Percentiles rank a stretch among this genome's conserved stretches.
phyloP scores from a whole-genome alignment of 1,140 invertebrate genomes.

The Drosophila ironensis region DNA sequence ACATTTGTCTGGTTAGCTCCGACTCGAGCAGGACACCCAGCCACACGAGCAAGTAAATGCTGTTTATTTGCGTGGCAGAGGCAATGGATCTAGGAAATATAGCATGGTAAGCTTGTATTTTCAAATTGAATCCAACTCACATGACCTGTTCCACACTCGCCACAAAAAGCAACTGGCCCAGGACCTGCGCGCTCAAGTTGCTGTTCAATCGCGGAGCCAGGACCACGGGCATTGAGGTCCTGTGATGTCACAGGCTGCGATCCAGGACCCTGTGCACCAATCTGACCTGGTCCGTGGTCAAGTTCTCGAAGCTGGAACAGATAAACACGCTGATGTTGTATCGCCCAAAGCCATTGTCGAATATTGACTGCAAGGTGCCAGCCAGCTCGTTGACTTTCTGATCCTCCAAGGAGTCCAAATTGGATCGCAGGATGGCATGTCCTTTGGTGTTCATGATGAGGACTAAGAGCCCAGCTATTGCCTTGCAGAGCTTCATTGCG shows the following conservation, averaged over 20 bases:
- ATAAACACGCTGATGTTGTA: conserved; percentile 32
- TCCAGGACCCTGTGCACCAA: conserved; percentile 16
- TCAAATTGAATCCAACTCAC: not conserved
- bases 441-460: not conserved
- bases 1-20: conserved; percentile 7
- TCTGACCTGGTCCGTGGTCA: not conserved
- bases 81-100: not conserved
- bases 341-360: conserved; percentile 9
- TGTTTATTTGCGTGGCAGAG: not conserved
- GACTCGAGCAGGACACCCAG: not conserved
- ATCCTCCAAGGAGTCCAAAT: not conserved
- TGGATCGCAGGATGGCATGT: not conserved
- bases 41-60: conserved; percentile 22
- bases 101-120: not conserved
- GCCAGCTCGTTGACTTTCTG: not conserved
- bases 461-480: not conserved
- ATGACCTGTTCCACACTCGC: conserved; percentile 12
- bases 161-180: conserved; percentile 38
- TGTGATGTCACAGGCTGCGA: not conserved
- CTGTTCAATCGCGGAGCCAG: not conserved
- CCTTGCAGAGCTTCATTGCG: conserved; percentile 1
- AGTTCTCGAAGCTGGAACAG: conserved; percentile 26
- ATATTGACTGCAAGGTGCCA: conserved; percentile 12
- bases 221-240: conserved; percentile 23
- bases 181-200: not conserved